These are phyloP conservation scores for Copidosoma floridanum DNA, from an alignment of 1,140 invertebrate species.

Conservation along the genomic window DNA sequence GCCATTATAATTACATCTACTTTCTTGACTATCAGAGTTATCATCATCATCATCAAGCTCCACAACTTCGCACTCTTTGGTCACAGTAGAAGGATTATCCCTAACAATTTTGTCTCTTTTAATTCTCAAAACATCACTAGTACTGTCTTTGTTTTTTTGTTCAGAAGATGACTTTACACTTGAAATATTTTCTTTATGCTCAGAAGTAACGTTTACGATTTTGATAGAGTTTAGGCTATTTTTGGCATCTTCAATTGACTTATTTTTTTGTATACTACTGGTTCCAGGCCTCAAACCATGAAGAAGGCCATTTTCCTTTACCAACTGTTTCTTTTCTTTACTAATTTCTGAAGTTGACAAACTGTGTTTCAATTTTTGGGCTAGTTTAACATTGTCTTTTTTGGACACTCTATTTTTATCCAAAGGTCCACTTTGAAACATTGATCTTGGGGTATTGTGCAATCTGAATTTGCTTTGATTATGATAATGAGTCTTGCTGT, in stretches of 20 bases:
- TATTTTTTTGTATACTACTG: slow-evolving; percentile 7
- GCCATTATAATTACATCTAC: neutral
- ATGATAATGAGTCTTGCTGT: slow-evolving; percentile 9
- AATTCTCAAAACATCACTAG: neutral
- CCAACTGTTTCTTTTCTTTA: neutral
- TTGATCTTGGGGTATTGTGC: neutral
- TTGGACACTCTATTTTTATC: neutral
- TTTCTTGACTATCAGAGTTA: neutral
- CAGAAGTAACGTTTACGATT: neutral
- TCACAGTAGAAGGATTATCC: neutral
- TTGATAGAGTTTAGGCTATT: no score
- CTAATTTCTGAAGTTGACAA: neutral
- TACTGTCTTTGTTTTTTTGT: neutral
- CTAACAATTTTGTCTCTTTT: neutral
- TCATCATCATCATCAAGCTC: no score
- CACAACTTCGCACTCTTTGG: slow-evolving; percentile 15
- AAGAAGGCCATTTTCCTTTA: slow-evolving; percentile 11
- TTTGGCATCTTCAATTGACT: neutral
- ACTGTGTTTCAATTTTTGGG: slow-evolving; percentile 12
- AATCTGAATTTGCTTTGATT: neutral
- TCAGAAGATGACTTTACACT: neutral
- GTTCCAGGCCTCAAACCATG: neutral
- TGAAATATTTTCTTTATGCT: neutral
- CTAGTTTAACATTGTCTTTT: slow-evolving; percentile 16
- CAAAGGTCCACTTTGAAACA: no score